These are phyloP conservation scores for Phrynocephalus guinanensis DNA, from an alignment of 2,797 vertebrate species.

Conservation along the genomic window DNA sequence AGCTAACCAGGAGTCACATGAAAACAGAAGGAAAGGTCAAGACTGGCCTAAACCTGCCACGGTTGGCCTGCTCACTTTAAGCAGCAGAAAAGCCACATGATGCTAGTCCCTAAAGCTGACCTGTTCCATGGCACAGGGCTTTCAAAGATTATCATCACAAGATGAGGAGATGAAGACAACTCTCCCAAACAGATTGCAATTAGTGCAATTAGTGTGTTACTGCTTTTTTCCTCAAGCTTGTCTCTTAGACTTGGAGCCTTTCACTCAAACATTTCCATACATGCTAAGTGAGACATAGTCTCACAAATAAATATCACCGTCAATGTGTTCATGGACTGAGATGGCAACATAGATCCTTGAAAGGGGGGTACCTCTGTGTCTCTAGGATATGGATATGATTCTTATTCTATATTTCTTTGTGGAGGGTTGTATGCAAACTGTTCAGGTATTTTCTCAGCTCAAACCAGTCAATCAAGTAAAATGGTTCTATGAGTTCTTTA, in stretches of 20 bases:
- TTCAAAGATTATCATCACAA: slow-evolving; percentile 38
- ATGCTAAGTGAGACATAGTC: slow-evolving; percentile 34
- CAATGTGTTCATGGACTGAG: not conserved
- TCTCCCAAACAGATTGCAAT: slow-evolving; percentile 44
- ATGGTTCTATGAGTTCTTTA: not conserved
- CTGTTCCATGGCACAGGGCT: slow-evolving; percentile 14
- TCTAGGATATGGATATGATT: not conserved
- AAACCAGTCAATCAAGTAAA: not conserved
- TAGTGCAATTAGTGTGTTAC: slow-evolving; percentile 45
- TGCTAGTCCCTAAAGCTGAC: not conserved
- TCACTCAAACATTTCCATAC: slow-evolving; percentile 45
- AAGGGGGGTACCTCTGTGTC: not conserved
- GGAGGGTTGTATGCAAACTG: not conserved
- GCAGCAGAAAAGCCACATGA: not conserved
- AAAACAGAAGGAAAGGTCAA: not conserved
- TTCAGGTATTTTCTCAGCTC: not conserved
- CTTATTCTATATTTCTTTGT: not conserved
- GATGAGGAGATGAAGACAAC: not conserved
- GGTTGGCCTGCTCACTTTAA: slow-evolving; percentile 11
- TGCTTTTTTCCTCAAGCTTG: slow-evolving; percentile 43
- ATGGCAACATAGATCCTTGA: not conserved
- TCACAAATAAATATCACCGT: slow-evolving; percentile 44
- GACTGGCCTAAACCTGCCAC: not conserved
- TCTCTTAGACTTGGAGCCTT: slow-evolving; percentile 45
- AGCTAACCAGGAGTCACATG: no score